Conservation (phyloP, 2,888 invertebrate species). For the Entomobrya proxima region DNA sequence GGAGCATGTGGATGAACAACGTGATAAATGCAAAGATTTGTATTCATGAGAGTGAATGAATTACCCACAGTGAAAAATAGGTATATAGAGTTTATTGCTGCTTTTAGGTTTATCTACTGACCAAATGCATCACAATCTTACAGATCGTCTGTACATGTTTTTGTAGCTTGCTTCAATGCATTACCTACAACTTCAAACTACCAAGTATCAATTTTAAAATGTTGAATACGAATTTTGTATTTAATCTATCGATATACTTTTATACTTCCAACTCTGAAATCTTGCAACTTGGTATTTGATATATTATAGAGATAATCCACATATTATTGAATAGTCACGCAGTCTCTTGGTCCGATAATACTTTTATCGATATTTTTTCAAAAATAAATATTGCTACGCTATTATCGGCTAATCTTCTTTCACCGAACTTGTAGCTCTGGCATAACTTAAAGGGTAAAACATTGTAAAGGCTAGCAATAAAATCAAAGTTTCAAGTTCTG, state of each 20-base stretch:
- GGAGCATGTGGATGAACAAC: constrained; percentile 12
- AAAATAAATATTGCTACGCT: no score
- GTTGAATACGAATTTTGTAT: background rate
- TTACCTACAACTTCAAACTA: background rate
- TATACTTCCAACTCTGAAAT: no score
- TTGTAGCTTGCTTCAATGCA: background rate
- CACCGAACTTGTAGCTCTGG: no score
- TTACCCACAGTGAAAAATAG: background rate
- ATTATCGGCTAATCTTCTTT: no score
- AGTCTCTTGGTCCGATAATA: no score
- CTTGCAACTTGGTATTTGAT: no score
- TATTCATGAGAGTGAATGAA: constrained; percentile 40
- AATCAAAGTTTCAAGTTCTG: no score
- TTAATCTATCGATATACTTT: background rate
- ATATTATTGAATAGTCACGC: no score
- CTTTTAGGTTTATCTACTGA: background rate
- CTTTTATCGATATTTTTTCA: no score
- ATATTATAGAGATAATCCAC: no score
- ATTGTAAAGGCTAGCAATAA: no score
- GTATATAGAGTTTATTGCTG: background rate
- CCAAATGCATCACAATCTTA: background rate
- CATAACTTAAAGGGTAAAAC: no score
- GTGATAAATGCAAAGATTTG: constrained; percentile 57
- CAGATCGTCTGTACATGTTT: background rate
- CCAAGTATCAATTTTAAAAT: background rate